Evolutionary conservation across 1,140 invertebrate species (phyloP).

Genomic region (Eueides isabella): DNA sequence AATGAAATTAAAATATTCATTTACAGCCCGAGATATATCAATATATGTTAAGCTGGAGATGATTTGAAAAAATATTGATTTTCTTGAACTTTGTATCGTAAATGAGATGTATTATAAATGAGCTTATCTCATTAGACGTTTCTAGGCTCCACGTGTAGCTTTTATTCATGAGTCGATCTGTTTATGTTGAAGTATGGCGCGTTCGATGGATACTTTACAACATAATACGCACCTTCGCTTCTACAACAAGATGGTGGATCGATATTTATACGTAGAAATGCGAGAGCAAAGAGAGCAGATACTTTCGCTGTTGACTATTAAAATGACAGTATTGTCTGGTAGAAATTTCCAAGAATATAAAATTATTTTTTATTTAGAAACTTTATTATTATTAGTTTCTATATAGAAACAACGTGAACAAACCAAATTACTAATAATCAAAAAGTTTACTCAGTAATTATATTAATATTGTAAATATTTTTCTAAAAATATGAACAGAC

Average conservation of each 20-base stretch:
- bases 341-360: too few relatives aligned
- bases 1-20: background rate
- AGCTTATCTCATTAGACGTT: background rate
- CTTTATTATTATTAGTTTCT: too few relatives aligned
- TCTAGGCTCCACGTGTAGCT: conserved; percentile 8
- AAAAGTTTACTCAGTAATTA: background rate
- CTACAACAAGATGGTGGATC: background rate
- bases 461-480: background rate
- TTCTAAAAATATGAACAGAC: background rate
- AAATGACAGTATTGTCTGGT: too few relatives aligned
- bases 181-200: background rate
- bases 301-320: too few relatives aligned
- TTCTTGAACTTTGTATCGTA: background rate
- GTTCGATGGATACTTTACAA: background rate
- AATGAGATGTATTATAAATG: background rate
- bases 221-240: background rate
- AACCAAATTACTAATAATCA: background rate
- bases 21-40: too few relatives aligned
- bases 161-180: background rate
- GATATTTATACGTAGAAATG: background rate
- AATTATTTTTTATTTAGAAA: too few relatives aligned
- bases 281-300: too few relatives aligned
- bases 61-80: background rate
- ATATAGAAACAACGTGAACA: background rate
- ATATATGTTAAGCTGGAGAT: background rate